Conservation (phyloP, 2,888 invertebrate genomes). For the Noctua janthe region DNA sequence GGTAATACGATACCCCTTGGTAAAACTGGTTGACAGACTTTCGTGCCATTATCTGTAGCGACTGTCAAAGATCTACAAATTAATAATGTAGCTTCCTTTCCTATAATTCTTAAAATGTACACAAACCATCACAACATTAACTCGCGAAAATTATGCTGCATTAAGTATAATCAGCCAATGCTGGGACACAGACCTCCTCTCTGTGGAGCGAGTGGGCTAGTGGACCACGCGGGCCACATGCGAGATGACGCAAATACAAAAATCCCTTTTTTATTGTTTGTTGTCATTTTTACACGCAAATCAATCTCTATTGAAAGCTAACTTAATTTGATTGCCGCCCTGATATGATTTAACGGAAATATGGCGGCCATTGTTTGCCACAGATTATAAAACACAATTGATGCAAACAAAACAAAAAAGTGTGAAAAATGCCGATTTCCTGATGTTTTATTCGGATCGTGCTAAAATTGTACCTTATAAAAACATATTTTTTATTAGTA, state of each 20-base stretch:
- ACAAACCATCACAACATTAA: no score
- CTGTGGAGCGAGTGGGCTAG: not conserved
- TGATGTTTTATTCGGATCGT: not conserved
- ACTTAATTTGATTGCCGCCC: conserved; percentile 47
- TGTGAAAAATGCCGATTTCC: not conserved
- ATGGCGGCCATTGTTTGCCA: conserved; percentile 33
- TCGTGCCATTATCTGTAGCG: no score
- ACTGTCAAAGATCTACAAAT: no score
- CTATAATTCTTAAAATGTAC: no score
- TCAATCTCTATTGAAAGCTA: conserved; percentile 39
- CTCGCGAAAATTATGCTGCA: not conserved
- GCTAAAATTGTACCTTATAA: not conserved
- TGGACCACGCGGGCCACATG: not conserved
- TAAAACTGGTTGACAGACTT: no score
- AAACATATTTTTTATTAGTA: not conserved
- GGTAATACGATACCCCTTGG: no score
- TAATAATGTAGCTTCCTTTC: no score
- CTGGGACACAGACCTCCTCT: not conserved
- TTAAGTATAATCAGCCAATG: no score
- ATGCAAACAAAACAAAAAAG: conserved; percentile 24
- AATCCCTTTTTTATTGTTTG: not conserved
- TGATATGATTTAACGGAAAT: conserved; percentile 34
- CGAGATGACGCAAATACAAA: not conserved
- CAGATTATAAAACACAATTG: conserved; percentile 54
- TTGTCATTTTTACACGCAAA: conserved; percentile 17